phyloP scores from a whole-genome alignment of 2,113 vertebrate genomes.

The Amblyornis subalaris region DNA sequence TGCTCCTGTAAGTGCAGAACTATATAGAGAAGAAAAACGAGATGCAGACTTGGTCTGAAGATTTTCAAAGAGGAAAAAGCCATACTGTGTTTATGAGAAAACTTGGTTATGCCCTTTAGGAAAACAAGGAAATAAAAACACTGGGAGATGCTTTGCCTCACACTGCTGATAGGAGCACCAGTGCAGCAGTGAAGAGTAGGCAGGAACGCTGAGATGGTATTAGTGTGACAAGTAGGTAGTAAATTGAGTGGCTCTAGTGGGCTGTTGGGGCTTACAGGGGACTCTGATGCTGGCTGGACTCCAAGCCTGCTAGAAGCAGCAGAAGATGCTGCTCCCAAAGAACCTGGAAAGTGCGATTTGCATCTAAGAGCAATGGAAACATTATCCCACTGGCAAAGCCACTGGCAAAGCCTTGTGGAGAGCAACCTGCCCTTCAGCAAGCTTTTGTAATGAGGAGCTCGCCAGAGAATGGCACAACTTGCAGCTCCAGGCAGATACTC shows the following conservation, averaged over 20 bases:
- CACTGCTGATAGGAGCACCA: background rate
- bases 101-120: background rate
- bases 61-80: background rate
- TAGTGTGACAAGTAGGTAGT: background rate
- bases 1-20: background rate
- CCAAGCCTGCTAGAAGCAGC: background rate
- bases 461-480: background rate
- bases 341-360: background rate
- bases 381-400: rapidly evolving
- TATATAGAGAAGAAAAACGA: background rate
- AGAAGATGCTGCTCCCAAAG: background rate
- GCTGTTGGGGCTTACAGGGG: background rate
- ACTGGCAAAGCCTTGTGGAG: rapidly evolving
- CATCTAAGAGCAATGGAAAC: background rate
- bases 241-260: background rate
- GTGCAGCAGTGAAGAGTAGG: background rate
- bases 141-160: background rate
- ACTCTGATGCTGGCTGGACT: background rate
- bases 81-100: background rate
- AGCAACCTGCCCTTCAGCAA: background rate
- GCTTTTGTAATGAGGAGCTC: background rate
- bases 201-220: background rate
- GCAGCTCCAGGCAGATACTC: background rate
- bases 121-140: background rate
- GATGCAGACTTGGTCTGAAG: background rate